phyloP scores from a whole-genome alignment of 2,888 invertebrate species.

The Chromoteleia sp. region DNA sequence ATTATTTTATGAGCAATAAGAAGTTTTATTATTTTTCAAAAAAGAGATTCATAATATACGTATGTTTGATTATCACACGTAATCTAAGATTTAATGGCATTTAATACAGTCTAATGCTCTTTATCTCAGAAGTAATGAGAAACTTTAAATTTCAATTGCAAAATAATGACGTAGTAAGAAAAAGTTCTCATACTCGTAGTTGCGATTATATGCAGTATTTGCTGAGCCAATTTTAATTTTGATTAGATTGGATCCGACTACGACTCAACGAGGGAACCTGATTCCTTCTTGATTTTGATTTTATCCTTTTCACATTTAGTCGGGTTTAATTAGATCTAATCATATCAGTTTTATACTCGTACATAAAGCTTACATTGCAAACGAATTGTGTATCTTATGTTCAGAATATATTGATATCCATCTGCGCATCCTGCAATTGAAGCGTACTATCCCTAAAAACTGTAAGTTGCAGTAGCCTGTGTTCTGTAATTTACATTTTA shows the following conservation, averaged over 20 bases:
- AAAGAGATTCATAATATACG: not conserved
- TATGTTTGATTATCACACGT: constrained; percentile 2
- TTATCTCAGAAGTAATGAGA: constrained; percentile 43
- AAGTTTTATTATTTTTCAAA: constrained; percentile 1
- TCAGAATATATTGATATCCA: constrained; percentile 62
- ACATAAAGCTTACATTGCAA: constrained; percentile 19
- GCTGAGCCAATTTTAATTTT: constrained; percentile 38
- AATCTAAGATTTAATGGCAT: constrained; percentile 17
- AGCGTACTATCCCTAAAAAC: constrained; percentile 58
- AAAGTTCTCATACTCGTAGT: constrained; percentile 32
- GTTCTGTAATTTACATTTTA: constrained; percentile 42
- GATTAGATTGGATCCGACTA: constrained; percentile 40
- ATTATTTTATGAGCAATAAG: no score
- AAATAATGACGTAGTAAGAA: constrained; percentile 36
- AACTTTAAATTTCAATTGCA: constrained; percentile 26
- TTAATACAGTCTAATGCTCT: constrained; percentile 17
- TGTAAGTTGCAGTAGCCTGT: constrained; percentile 50
- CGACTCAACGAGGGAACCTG: constrained; percentile 8
- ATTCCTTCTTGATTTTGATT: constrained; percentile 25
- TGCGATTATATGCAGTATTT: constrained; percentile 22
- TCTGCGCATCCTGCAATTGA: constrained; percentile 62
- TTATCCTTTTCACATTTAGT: constrained; percentile 23
- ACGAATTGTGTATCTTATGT: constrained; percentile 56
- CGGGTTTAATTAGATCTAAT: constrained; percentile 44
- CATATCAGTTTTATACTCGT: constrained; percentile 20